A percentile compares a stretch with the other conserved stretches of the same genome.
Evolutionary conservation across 53 echinoderm and acorn worm species (phyloP).

Genomic region (Echinarachnius parma): DNA sequence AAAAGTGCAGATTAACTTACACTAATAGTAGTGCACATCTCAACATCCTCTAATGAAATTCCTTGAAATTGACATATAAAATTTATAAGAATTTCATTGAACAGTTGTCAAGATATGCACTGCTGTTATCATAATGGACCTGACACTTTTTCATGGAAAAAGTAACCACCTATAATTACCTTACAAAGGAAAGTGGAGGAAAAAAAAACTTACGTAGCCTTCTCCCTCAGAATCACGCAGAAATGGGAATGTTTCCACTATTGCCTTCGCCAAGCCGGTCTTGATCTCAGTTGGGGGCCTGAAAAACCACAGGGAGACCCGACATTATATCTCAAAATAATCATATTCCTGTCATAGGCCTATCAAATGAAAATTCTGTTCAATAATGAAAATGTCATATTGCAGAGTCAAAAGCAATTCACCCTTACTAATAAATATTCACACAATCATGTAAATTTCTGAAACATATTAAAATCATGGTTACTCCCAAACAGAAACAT

Average conservation of each 20-base stretch:
- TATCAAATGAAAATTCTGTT: slow-evolving; percentile 31
- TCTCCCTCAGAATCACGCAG: slow-evolving; percentile 54
- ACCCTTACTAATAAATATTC: neutral
- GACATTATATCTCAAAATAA: slow-evolving; percentile 42
- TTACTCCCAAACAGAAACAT: slow-evolving; percentile 30
- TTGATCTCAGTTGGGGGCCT: slow-evolving; percentile 47
- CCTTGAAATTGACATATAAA: slow-evolving; percentile 11
- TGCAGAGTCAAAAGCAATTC: slow-evolving; percentile 33
- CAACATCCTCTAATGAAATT: slow-evolving; percentile 14
- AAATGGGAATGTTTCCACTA: slow-evolving; percentile 45
- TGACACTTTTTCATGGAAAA: slow-evolving; percentile 14
- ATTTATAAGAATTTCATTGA: slow-evolving; percentile 8
- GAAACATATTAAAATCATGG: slow-evolving; percentile 33
- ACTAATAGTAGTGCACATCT: slow-evolving; percentile 9
- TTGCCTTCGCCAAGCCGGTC: slow-evolving; percentile 41
- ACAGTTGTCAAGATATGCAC: slow-evolving; percentile 14
- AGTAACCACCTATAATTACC: slow-evolving; percentile 31
- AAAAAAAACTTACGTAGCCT: slow-evolving; percentile 47
- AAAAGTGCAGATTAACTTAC: slow-evolving; percentile 14
- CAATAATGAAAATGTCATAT: slow-evolving; percentile 33
- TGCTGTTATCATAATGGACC: slow-evolving; percentile 14
- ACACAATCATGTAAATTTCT: slow-evolving; percentile 33
- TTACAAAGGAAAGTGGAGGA: slow-evolving; percentile 29
- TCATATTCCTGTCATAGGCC: slow-evolving; percentile 15
- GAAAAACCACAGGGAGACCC: slow-evolving; percentile 17